Conservation (phyloP, 2,888 invertebrate genomes). For the Halocaridina rubra region DNA sequence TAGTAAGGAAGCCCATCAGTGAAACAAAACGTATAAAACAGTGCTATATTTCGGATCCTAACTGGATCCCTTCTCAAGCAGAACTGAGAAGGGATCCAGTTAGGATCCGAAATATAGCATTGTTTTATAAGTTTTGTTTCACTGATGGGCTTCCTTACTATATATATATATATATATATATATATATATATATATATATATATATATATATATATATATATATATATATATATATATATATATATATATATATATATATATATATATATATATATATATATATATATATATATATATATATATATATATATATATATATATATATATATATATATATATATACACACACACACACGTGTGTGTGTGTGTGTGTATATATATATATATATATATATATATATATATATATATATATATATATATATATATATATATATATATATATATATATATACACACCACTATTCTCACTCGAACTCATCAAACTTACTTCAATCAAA, state of each 20-base stretch:
- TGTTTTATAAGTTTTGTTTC: too few relatives aligned
- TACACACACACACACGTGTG: neutral
- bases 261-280: slow-evolving; percentile 5
- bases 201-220: slow-evolving; percentile 3
- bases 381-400: slow-evolving; percentile 2
- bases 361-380: neutral
- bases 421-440: slow-evolving; percentile 8
- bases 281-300: slow-evolving; percentile 8
- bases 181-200: slow-evolving; percentile 4
- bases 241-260: neutral
- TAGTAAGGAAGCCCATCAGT: too few relatives aligned
- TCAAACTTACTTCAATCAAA: too few relatives aligned
- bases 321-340: neutral
- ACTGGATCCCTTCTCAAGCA: too few relatives aligned
- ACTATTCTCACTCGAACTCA: neutral
- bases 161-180: slow-evolving; percentile 4
- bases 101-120: too few relatives aligned
- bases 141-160: too few relatives aligned
- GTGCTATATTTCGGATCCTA: too few relatives aligned
- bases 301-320: slow-evolving; percentile 5
- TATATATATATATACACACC: neutral
- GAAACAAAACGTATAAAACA: too few relatives aligned
- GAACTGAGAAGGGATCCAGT: too few relatives aligned
- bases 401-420: slow-evolving; percentile 8
- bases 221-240: slow-evolving; percentile 4